A percentile compares a stretch with the other conserved stretches of the same genome.
Evolutionary conservation across 2,888 invertebrate species (phyloP).

Genomic region (Cephonodes hylas): DNA sequence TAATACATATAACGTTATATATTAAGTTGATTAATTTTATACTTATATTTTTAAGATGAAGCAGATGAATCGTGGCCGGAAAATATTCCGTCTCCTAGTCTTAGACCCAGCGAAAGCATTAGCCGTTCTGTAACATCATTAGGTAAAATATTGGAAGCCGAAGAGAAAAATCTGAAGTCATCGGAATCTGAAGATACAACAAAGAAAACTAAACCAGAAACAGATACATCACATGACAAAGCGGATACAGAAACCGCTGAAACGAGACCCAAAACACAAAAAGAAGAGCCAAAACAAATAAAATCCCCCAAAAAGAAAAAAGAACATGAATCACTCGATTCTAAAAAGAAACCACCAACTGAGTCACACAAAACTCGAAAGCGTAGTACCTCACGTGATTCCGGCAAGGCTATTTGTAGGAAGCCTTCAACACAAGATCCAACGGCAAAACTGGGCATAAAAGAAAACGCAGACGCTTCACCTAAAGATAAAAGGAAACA

Average conservation of each 20-base stretch:
- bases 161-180: conserved; percentile 38
- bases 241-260: background rate
- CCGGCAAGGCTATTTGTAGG: background rate
- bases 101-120: conserved; percentile 52
- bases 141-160: conserved; percentile 55
- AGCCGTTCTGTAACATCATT: conserved; percentile 61
- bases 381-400: background rate
- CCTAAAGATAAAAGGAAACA: background rate
- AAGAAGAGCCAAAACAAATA: background rate
- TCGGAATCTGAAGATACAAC: conserved; percentile 13
- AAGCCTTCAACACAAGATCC: background rate
- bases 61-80: conserved; percentile 67
- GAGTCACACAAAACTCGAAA: background rate
- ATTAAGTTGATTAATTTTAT: background rate
- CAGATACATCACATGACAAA: background rate
- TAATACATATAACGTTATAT: no score
- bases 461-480: background rate
- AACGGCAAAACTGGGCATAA: background rate
- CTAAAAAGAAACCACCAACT: background rate
- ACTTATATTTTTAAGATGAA: conserved; percentile 39
- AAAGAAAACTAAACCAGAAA: background rate
- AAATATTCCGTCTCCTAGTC: conserved; percentile 31
- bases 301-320: background rate
- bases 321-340: background rate
- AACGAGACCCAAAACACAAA: background rate